Conservation (phyloP, 2,888 invertebrate species). For the Andrena trimmerana region DNA sequence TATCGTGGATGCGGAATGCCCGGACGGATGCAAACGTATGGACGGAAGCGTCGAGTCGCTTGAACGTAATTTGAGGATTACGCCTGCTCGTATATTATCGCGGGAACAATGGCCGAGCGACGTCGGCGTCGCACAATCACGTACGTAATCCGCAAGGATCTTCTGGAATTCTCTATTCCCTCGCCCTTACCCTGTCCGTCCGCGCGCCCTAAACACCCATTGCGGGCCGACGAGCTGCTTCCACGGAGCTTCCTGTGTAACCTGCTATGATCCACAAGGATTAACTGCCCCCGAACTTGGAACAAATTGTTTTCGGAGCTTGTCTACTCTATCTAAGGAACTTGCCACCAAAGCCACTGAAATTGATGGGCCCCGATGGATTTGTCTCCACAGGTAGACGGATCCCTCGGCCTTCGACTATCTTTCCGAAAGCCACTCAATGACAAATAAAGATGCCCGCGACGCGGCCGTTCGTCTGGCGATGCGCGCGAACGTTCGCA, state of each 20-base stretch:
- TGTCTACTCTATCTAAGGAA: slow-evolving; percentile 5
- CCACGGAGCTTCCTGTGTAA: slow-evolving; percentile 63
- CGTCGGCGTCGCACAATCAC: slow-evolving; percentile 77
- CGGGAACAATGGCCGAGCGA: slow-evolving; percentile 76
- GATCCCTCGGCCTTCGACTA: neutral
- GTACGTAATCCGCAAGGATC: slow-evolving; percentile 78
- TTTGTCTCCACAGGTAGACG: neutral
- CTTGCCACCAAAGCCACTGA: neutral
- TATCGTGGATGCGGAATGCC: slow-evolving; percentile 64
- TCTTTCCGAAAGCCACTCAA: neutral
- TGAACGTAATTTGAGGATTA: slow-evolving; percentile 81
- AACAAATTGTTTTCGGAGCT: slow-evolving; percentile 63
- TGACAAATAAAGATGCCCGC: neutral
- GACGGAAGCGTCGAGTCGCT: slow-evolving; percentile 74
- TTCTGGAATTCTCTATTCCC: slow-evolving; percentile 71
- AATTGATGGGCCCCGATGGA: slow-evolving; percentile 6
- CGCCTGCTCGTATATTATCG: slow-evolving; percentile 78
- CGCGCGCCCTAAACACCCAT: slow-evolving; percentile 44
- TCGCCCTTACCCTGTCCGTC: slow-evolving; percentile 17
- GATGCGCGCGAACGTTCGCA: neutral
- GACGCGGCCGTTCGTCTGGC: neutral
- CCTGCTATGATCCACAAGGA: slow-evolving; percentile 69
- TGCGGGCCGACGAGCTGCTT: slow-evolving; percentile 42
- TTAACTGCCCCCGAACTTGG: slow-evolving; percentile 69
- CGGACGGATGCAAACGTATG: slow-evolving; percentile 63